phyloP scores from a whole-genome alignment of 2,113 vertebrate species.

The Thryonomys swinderianus region DNA sequence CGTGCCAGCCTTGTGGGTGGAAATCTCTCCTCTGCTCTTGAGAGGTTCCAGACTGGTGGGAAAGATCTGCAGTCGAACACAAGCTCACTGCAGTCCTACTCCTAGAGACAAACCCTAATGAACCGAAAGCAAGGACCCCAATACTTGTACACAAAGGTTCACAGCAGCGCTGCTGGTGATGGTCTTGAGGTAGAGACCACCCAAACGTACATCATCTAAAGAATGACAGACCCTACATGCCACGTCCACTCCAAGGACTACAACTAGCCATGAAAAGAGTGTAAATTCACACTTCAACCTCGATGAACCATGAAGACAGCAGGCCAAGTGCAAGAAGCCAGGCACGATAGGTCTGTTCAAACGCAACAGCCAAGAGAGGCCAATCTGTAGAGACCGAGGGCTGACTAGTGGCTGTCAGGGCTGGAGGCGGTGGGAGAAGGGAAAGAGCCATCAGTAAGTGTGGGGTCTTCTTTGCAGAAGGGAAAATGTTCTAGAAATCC shows the following conservation, averaged over 20 bases:
- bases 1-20: not conserved
- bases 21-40: not conserved
- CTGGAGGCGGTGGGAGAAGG: not conserved
- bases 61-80: not conserved
- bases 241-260: not conserved
- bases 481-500: not conserved
- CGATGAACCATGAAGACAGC: not conserved
- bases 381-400: not conserved
- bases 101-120: not conserved
- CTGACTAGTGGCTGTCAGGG: not conserved
- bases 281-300: not conserved
- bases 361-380: not conserved
- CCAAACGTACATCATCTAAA: not conserved
- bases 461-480: not conserved
- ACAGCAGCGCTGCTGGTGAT: not conserved
- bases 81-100: not conserved
- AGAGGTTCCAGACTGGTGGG: rapidly evolving
- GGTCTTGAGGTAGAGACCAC: not conserved
- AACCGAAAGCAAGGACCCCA: not conserved
- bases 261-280: not conserved
- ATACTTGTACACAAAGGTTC: not conserved
- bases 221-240: not conserved
- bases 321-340: not conserved
- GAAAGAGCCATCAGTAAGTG: not conserved
- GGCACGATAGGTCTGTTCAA: no score